These are phyloP conservation scores for Agrochola lota DNA, from an alignment of 2,888 invertebrate species.

Conservation along the genomic window DNA sequence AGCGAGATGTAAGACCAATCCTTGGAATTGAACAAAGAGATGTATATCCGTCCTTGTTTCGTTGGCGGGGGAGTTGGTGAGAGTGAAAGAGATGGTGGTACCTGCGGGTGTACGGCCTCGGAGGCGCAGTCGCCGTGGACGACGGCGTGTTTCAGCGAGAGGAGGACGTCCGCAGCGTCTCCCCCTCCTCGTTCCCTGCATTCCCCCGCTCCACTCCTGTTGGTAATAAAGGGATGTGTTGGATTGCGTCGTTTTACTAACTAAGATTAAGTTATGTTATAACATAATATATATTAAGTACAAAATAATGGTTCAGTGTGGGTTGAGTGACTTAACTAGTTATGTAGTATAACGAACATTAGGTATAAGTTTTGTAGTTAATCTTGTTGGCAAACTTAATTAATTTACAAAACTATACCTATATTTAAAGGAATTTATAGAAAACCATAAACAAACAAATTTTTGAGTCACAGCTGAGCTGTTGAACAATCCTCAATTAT, in stretches of 20 bases:
- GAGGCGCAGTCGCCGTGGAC: constrained; percentile 93
- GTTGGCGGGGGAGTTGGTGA: not conserved
- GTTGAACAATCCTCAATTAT: too few species aligned
- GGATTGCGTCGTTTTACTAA: constrained; percentile 50
- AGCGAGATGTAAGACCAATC: constrained; percentile 36
- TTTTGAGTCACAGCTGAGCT: too few species aligned
- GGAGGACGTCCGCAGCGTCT: constrained; percentile 96
- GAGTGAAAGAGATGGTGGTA: constrained; percentile 77
- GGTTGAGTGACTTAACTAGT: not conserved
- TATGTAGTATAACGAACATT: not conserved
- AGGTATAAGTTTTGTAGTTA: not conserved
- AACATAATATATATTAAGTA: not conserved
- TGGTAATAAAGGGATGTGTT: constrained; percentile 56
- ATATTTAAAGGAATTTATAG: too few species aligned
- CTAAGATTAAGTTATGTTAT: constrained; percentile 25
- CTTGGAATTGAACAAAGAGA: constrained; percentile 1
- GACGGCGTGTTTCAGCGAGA: constrained; percentile 96
- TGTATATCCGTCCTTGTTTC: constrained; percentile 63
- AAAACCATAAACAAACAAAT: too few species aligned
- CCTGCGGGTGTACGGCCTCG: constrained; percentile 89
- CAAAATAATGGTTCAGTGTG: not conserved
- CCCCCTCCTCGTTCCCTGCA: constrained; percentile 90
- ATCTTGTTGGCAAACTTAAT: too few species aligned
- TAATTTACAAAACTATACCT: too few species aligned
- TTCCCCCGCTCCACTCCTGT: constrained; percentile 87